phyloP scores from a whole-genome alignment of 2,113 vertebrate genomes.

The Pseudonaja textilis region DNA sequence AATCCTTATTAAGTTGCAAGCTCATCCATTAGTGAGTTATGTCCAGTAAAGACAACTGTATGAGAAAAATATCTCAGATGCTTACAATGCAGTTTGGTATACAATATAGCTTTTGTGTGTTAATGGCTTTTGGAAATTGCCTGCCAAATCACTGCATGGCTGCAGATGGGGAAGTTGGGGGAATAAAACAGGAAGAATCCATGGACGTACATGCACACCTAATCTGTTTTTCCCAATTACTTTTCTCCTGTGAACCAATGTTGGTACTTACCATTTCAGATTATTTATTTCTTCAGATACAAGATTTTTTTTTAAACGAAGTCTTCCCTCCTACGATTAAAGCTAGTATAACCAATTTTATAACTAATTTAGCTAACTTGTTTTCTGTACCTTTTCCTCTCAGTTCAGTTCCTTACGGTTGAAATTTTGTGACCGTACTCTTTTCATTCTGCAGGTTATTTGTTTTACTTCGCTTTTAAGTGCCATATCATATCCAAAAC shows the following conservation, averaged over 20 bases:
- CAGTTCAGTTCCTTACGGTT: neutral
- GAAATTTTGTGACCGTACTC: neutral
- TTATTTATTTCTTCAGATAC: neutral
- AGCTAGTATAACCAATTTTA: neutral
- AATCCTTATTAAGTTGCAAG: constrained; percentile 14
- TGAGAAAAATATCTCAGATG: constrained; percentile 25
- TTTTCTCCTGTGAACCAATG: neutral
- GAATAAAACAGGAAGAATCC: neutral
- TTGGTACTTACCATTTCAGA: neutral
- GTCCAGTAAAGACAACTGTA: constrained; percentile 20
- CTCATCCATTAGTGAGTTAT: constrained; percentile 20
- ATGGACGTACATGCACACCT: neutral
- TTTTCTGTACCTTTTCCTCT: neutral
- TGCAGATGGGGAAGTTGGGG: constrained; percentile 5
- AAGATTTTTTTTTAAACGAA: neutral
- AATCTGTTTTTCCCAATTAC: neutral
- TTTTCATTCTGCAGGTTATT: neutral
- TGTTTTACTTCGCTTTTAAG: neutral
- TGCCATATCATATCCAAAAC: neutral
- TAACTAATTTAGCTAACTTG: neutral
- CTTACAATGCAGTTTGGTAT: constrained; percentile 26
- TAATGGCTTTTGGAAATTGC: constrained; percentile 22
- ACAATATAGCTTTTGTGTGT: constrained; percentile 29
- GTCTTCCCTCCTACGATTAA: neutral
- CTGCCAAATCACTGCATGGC: constrained; percentile 16